phyloP scores from a whole-genome alignment of 2,888 invertebrate species.

The Latrodectus hesperus region DNA sequence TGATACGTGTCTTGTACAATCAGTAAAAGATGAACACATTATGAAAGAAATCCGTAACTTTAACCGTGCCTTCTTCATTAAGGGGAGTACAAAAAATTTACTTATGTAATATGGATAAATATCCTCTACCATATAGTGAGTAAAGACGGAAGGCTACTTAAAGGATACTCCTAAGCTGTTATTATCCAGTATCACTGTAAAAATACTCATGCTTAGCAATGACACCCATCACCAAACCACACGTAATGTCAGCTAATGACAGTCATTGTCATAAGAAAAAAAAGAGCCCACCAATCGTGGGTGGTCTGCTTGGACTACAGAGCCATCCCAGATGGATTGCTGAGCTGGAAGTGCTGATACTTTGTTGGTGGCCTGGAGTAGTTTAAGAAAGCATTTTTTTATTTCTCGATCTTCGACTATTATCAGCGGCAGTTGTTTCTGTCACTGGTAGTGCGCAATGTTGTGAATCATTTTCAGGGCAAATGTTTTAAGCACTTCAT shows the following conservation, averaged over 20 bases:
- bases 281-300: constrained; percentile 36
- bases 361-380: constrained; percentile 11
- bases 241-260: constrained; percentile 62
- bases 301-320: constrained; percentile 31
- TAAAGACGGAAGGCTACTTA: background rate
- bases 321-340: constrained; percentile 23
- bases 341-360: background rate
- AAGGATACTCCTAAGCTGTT: background rate
- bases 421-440: too few relatives aligned
- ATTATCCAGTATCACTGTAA: background rate
- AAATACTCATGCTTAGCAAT: background rate
- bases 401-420: too few relatives aligned
- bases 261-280: constrained; percentile 49
- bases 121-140: background rate
- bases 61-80: too few relatives aligned
- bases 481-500: constrained; percentile 22
- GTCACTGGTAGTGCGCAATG: background rate
- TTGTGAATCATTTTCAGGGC: constrained; percentile 14
- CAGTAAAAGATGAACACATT: too few relatives aligned
- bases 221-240: background rate
- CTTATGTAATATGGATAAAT: too few relatives aligned
- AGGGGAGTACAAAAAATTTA: too few relatives aligned
- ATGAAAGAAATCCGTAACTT: too few relatives aligned
- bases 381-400: too few relatives aligned
- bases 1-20: too few relatives aligned